A percentile compares a stretch with the other conserved stretches of the same genome.
phyloP scores from a whole-genome alignment of 2,797 vertebrate species.

The Erithacus rubecula region DNA sequence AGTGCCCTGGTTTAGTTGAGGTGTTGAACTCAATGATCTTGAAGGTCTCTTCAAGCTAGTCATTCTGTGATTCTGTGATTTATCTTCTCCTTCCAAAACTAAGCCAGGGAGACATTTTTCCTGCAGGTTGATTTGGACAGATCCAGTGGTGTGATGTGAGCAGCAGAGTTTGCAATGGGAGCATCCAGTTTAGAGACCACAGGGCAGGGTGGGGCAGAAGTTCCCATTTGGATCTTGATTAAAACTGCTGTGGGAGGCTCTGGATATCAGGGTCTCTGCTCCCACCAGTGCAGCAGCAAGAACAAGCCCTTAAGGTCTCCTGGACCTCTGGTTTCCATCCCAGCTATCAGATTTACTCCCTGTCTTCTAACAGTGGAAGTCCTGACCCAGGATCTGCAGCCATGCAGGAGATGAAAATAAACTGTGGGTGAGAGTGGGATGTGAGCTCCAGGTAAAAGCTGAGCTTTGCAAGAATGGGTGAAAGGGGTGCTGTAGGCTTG shows the following conservation, averaged over 20 bases:
- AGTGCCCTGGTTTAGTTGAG: no score
- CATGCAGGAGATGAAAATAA: neutral
- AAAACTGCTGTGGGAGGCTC: neutral
- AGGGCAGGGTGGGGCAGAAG: neutral
- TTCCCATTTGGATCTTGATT: neutral
- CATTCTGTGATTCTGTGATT: no score
- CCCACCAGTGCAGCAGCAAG: neutral
- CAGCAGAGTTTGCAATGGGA: neutral
- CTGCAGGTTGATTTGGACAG: neutral
- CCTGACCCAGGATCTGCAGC: neutral
- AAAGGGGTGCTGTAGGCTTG: neutral
- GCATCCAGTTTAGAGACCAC: neutral
- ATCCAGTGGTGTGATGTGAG: neutral
- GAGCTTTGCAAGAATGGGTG: neutral
- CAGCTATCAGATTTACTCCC: neutral
- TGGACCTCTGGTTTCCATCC: neutral
- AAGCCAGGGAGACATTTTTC: neutral
- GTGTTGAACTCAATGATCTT: no score
- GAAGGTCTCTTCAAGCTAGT: no score
- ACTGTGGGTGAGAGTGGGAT: neutral
- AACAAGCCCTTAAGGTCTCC: neutral
- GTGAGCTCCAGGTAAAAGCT: neutral
- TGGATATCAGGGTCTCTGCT: neutral
- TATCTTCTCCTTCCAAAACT: neutral
- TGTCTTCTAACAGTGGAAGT: neutral